These are phyloP conservation scores for Acipenser transmontanus DNA, from an alignment of 2,797 vertebrate species.

Conservation along the genomic window DNA sequence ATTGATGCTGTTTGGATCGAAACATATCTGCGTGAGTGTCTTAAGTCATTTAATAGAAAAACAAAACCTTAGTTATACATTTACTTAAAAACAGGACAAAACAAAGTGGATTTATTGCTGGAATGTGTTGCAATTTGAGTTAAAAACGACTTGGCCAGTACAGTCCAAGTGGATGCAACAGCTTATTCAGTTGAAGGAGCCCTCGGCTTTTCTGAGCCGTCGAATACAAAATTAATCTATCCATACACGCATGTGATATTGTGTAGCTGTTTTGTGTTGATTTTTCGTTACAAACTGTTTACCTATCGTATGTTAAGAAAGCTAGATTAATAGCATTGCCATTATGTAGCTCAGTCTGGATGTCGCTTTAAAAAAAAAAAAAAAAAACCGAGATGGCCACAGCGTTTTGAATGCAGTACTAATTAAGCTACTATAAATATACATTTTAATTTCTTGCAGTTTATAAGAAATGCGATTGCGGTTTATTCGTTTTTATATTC, in stretches of 20 bases:
- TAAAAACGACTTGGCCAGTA: conserved; percentile 2
- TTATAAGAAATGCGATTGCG: conserved; percentile 22
- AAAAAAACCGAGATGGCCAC: conserved; percentile 28
- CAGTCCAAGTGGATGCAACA: conserved; percentile 57
- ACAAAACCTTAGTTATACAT: conserved; percentile 43
- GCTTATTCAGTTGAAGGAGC: conserved; percentile 39
- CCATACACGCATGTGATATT: no score
- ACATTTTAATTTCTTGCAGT: conserved; percentile 30
- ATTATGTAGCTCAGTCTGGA: conserved; percentile 48
- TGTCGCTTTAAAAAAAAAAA: conserved; percentile 30
- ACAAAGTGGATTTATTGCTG: not conserved
- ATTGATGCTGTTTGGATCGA: conserved; percentile 24
- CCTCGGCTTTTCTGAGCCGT: not conserved
- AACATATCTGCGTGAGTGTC: conserved; percentile 42
- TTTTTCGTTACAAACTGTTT: no score
- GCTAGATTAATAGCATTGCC: conserved; percentile 51
- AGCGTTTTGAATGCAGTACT: conserved; percentile 8
- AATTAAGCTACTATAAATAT: not conserved
- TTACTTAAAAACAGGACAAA: conserved; percentile 1
- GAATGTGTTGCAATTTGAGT: not conserved
- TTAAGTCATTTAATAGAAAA: conserved; percentile 15
- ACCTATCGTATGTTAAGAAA: conserved; percentile 44
- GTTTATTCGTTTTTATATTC: conserved; percentile 24
- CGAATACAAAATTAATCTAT: not conserved
- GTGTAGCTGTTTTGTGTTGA: no score